These are phyloP conservation scores for Rhyacophila evoluta DNA, from an alignment of 2,888 invertebrate species.

Conservation along the genomic window DNA sequence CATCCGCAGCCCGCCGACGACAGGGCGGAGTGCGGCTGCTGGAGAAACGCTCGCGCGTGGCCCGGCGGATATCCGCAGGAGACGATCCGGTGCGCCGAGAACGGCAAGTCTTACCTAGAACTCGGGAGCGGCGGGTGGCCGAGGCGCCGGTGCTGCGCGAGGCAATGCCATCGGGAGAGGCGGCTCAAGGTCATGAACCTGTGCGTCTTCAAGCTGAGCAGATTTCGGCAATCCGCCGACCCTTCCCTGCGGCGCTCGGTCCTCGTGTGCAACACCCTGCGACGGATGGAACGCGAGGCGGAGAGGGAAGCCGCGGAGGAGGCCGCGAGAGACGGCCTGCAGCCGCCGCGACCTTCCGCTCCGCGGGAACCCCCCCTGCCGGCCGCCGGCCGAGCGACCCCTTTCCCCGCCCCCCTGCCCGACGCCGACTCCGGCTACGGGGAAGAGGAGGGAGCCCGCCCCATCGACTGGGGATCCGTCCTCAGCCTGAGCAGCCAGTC, in stretches of 20 bases:
- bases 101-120: conserved; percentile 91
- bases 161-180: conserved; percentile 86
- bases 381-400: conserved; percentile 43
- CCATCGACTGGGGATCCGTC: conserved; percentile 94
- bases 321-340: conserved; percentile 65
- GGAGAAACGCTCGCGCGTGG: conserved; percentile 64
- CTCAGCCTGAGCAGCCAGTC: conserved; percentile 88
- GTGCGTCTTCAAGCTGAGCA: conserved; percentile 91
- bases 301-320: conserved; percentile 76
- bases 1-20: conserved; percentile 62
- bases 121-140: conserved; percentile 84
- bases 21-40: conserved; percentile 70
- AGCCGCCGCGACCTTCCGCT: conserved; percentile 64
- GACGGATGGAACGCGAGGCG: conserved; percentile 90
- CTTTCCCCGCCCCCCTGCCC: conserved; percentile 41
- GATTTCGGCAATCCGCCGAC: conserved; percentile 89
- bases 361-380: conserved; percentile 56
- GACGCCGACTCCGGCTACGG: conserved; percentile 71
- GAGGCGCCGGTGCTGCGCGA: conserved; percentile 81
- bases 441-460: conserved; percentile 76
- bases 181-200: conserved; percentile 91
- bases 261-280: conserved; percentile 91
- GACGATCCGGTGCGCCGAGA: conserved; percentile 86
- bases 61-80: conserved; percentile 69
- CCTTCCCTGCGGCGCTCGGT: conserved; percentile 91